Conservation (phyloP, 2,888 invertebrate genomes). For the Anthophora plumipes region DNA sequence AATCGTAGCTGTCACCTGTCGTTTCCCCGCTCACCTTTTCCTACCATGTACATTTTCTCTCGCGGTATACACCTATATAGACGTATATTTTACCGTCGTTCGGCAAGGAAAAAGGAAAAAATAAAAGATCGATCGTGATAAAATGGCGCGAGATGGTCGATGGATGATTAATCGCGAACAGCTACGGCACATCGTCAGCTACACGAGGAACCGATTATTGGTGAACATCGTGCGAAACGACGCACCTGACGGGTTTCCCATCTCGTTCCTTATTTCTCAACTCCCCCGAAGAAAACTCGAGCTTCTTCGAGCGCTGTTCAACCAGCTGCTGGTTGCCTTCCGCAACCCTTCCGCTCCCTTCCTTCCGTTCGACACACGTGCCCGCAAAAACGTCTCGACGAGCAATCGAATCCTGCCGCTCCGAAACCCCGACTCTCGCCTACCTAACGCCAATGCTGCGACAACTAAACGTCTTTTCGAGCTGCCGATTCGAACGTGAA, state of each 20-base stretch:
- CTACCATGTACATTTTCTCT: too few species aligned
- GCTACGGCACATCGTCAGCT: constrained; percentile 14
- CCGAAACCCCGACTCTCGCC: too few species aligned
- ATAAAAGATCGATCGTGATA: neutral
- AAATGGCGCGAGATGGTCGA: neutral
- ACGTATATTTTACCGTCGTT: too few species aligned
- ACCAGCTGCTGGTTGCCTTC: constrained; percentile 31
- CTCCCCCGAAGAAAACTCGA: constrained; percentile 52
- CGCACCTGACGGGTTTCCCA: constrained; percentile 81
- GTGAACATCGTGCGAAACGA: constrained; percentile 80
- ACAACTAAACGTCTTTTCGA: too few species aligned
- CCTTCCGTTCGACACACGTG: constrained; percentile 41
- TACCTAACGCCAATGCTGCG: too few species aligned
- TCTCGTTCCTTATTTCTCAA: constrained; percentile 56
- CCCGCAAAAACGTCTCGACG: constrained; percentile 19
- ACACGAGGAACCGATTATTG: constrained; percentile 77
- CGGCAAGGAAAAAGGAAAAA: too few species aligned
- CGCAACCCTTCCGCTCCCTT: neutral
- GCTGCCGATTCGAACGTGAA: too few species aligned
- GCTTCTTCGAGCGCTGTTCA: constrained; percentile 31
- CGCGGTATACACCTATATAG: too few species aligned
- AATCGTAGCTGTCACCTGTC: too few species aligned
- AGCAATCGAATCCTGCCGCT: neutral
- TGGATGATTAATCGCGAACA: constrained; percentile 71
- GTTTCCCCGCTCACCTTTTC: too few species aligned